Evolutionary conservation across 2,888 invertebrate species (phyloP).

Genomic region (Acleris literana): DNA sequence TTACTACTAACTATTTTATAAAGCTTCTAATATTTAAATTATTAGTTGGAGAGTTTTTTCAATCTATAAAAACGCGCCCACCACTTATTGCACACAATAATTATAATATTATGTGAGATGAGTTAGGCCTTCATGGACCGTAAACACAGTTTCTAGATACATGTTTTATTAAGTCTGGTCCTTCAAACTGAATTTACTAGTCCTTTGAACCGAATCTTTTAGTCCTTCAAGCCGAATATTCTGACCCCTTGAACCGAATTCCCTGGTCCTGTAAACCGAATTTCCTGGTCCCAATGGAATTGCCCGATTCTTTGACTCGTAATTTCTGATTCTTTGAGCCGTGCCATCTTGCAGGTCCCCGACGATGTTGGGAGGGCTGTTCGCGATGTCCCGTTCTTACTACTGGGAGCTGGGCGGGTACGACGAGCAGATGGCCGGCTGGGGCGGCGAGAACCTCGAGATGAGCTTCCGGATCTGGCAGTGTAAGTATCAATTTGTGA

Average conservation of each 20-base stretch:
- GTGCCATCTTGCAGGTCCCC: conserved; percentile 88
- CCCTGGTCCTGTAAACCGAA: no score
- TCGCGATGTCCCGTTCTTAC: conserved; percentile 95
- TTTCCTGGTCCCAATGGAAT: conserved; percentile 77
- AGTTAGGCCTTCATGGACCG: no score
- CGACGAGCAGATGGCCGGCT: conserved; percentile 98
- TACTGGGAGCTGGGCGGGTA: conserved; percentile 98
- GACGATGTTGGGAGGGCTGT: conserved; percentile 99
- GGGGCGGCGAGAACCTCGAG: conserved; percentile 88
- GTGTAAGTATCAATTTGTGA: conserved; percentile 62
- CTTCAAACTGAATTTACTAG: no score
- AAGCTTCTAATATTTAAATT: no score
- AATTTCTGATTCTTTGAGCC: not conserved
- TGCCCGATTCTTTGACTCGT: conserved; percentile 54
- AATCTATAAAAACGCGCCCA: no score
- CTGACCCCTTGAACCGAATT: conserved; percentile 83
- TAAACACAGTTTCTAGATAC: no score
- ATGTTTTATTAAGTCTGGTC: no score
- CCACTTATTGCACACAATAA: no score
- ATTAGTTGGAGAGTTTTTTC: no score
- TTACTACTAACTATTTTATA: no score
- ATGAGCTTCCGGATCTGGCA: conserved; percentile 91
- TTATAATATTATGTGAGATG: no score
- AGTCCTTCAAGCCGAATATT: no score
- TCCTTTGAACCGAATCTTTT: not conserved